A percentile compares a stretch with the other conserved stretches of the same genome.
Evolutionary conservation across 1,140 invertebrate genomes (phyloP).

Genomic region (Carposina sasakii): DNA sequence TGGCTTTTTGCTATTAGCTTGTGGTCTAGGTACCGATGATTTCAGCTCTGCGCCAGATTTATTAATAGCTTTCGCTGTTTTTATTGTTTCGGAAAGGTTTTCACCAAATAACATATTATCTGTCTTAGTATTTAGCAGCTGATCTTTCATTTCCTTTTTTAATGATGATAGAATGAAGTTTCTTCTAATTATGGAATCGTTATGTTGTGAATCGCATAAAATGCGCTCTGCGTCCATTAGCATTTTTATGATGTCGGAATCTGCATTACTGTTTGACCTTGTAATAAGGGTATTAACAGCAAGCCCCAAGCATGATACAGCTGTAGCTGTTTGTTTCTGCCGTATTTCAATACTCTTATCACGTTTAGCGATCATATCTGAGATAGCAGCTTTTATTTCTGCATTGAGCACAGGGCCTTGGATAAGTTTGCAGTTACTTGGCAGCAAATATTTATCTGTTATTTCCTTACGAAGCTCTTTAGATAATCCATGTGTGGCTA

Average conservation of each 20-base stretch:
- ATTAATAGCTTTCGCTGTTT: constrained; percentile 3
- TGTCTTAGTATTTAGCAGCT: background rate
- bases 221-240: constrained; percentile 1
- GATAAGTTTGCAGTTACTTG: constrained; percentile 3
- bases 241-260: background rate
- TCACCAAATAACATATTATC: constrained; percentile 6
- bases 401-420: background rate
- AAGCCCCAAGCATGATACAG: background rate
- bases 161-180: background rate
- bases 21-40: background rate
- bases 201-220: constrained; percentile 5
- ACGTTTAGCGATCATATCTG: background rate
- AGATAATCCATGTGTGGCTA: background rate
- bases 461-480: constrained; percentile 9
- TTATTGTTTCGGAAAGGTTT: constrained; percentile 6
- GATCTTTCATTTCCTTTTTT: constrained; percentile 13
- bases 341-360: constrained; percentile 6
- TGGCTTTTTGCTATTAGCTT: too few relatives aligned
- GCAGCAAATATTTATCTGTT: background rate
- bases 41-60: constrained; percentile 8
- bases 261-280: background rate
- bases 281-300: background rate
- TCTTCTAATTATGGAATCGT: constrained; percentile 1
- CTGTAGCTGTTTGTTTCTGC: background rate
- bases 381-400: constrained; percentile 1